Evolutionary conservation across 2,888 invertebrate species (phyloP).

Genomic region (Ptilodon capucinus): DNA sequence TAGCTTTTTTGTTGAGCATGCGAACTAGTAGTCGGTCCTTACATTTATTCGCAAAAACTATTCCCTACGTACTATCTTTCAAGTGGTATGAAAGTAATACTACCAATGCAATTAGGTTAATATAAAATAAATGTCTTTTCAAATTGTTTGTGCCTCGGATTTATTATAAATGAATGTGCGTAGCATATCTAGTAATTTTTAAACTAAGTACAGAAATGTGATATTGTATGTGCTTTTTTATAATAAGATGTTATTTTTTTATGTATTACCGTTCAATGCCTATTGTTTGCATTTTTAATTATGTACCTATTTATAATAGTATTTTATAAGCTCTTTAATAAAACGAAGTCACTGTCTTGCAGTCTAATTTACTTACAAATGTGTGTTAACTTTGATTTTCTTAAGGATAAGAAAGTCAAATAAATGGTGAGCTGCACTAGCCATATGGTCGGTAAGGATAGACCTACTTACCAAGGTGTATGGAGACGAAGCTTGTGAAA

Average conservation of each 20-base stretch:
- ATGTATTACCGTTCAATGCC: constrained; percentile 27
- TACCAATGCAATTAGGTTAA: neutral
- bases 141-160: too few relatives aligned
- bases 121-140: constrained; percentile 5
- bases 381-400: too few relatives aligned
- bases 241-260: constrained; percentile 27
- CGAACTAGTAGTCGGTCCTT: too few relatives aligned
- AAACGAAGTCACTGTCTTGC: constrained; percentile 29
- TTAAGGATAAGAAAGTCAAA: too few relatives aligned
- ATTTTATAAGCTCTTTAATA: constrained; percentile 30
- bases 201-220: constrained; percentile 61
- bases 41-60: too few relatives aligned
- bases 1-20: too few relatives aligned
- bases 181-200: constrained; percentile 24
- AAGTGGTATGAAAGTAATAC: neutral
- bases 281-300: constrained; percentile 49
- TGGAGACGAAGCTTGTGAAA: too few relatives aligned
- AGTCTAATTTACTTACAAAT: neutral
- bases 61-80: too few relatives aligned
- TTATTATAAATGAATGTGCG: too few relatives aligned
- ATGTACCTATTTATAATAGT: constrained; percentile 27
- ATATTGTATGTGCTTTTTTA: constrained; percentile 61
- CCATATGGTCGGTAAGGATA: too few relatives aligned
- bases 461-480: too few relatives aligned
- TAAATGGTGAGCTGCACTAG: too few relatives aligned